Evolutionary conservation across 2,888 invertebrate genomes (phyloP).

Genomic region (Drosophila melanosoma): DNA sequence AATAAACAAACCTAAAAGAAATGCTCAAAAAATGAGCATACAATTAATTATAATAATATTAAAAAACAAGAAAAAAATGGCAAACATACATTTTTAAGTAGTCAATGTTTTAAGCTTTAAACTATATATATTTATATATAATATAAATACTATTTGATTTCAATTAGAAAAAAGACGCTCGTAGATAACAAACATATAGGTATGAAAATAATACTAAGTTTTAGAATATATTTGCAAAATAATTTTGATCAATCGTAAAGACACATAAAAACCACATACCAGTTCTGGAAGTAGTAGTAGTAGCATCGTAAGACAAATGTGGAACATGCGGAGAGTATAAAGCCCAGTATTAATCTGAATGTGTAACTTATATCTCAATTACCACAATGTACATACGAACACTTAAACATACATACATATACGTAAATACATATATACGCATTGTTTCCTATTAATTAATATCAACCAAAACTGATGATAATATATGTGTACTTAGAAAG

Average conservation of each 20-base stretch:
- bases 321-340: conserved; percentile 44
- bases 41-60: conserved; percentile 17
- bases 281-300: conserved; percentile 10
- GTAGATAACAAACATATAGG: conserved; percentile 26
- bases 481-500: conserved; percentile 50
- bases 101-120: conserved; percentile 43
- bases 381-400: conserved; percentile 15
- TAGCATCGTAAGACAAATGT: conserved; percentile 52
- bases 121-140: conserved; percentile 11
- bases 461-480: conserved; percentile 32
- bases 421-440: conserved; percentile 9
- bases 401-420: not conserved
- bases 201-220: conserved; percentile 35
- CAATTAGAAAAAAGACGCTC: conserved; percentile 54
- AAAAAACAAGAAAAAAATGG: conserved; percentile 23
- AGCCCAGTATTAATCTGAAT: conserved; percentile 63
- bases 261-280: conserved; percentile 19
- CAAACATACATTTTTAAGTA: conserved; percentile 50
- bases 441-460: conserved; percentile 38
- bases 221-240: conserved; percentile 31
- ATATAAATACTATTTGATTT: conserved; percentile 27
- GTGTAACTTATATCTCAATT: conserved; percentile 29
- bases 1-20: conserved; percentile 20
- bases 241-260: conserved; percentile 35
- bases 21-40: conserved; percentile 55